These are phyloP conservation scores for Malachius bipustulatus DNA, from an alignment of 2,888 invertebrate species.

Conservation along the genomic window DNA sequence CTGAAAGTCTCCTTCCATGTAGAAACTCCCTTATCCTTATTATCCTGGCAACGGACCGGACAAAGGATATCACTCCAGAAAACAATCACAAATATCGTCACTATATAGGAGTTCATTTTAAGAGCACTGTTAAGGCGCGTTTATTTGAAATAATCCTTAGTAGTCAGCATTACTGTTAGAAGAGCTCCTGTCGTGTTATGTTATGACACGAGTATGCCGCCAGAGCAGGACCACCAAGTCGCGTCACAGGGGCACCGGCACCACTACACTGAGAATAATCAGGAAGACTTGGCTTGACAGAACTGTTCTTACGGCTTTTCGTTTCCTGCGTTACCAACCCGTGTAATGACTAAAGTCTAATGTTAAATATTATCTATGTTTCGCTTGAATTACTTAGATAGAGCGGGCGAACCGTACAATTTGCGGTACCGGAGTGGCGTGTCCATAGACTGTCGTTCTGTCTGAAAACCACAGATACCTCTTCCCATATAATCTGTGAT, in stretches of 20 bases:
- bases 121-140: too few species aligned
- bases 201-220: too few species aligned
- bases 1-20: slow-evolving; percentile 26
- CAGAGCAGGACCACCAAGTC: too few species aligned
- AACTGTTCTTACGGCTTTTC: slow-evolving; percentile 16
- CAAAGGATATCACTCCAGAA: neutral
- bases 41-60: slow-evolving; percentile 5
- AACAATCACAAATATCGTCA: neutral
- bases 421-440: slow-evolving; percentile 19
- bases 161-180: too few species aligned
- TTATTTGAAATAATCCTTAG: too few species aligned
- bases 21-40: slow-evolving; percentile 18
- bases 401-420: slow-evolving; percentile 24
- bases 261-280: neutral
- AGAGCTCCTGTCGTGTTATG: too few species aligned
- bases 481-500: too few species aligned
- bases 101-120: neutral
- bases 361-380: slow-evolving; percentile 33
- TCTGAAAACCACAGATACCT: too few species aligned
- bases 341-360: slow-evolving; percentile 29
- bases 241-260: too few species aligned
- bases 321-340: slow-evolving; percentile 23
- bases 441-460: neutral
- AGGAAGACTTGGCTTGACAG: slow-evolving; percentile 2
- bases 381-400: slow-evolving; percentile 32